These are phyloP conservation scores for Notospermus geniculatus DNA, from an alignment of 1,140 invertebrate species.

Conservation along the genomic window DNA sequence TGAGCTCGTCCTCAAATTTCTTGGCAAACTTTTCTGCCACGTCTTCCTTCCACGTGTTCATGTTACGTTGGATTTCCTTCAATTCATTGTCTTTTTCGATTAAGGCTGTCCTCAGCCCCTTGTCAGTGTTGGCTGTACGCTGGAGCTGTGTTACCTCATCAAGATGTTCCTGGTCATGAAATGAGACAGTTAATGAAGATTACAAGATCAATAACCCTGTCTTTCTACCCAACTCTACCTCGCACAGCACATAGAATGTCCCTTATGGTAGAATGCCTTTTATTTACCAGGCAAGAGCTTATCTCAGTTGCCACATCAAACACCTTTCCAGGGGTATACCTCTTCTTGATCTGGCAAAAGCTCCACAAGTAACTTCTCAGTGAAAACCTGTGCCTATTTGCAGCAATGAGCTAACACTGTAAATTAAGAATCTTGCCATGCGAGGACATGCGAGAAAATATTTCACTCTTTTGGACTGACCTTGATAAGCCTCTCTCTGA, in stretches of 20 bases:
- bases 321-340: too few relatives aligned
- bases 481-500: conserved; percentile 36
- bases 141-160: conserved; percentile 28
- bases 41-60: conserved; percentile 25
- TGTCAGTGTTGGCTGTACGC: conserved; percentile 18
- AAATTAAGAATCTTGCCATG: not conserved
- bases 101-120: conserved; percentile 23
- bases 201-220: too few relatives aligned
- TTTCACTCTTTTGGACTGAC: conserved; percentile 20
- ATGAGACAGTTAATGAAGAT: too few relatives aligned
- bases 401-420: too few relatives aligned
- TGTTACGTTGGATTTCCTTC: conserved; percentile 26
- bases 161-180: conserved; percentile 40
- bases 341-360: too few relatives aligned
- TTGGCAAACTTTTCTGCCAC: conserved; percentile 23
- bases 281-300: too few relatives aligned
- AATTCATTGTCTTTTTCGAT: conserved; percentile 34
- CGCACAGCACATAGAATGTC: too few relatives aligned
- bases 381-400: too few relatives aligned
- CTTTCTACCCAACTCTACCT: too few relatives aligned
- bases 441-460: not conserved
- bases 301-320: too few relatives aligned
- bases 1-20: conserved; percentile 20
- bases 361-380: too few relatives aligned
- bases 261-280: too few relatives aligned